These are phyloP conservation scores for Caracal caracal DNA, from an alignment of 2,113 vertebrate genomes.

Conservation along the genomic window DNA sequence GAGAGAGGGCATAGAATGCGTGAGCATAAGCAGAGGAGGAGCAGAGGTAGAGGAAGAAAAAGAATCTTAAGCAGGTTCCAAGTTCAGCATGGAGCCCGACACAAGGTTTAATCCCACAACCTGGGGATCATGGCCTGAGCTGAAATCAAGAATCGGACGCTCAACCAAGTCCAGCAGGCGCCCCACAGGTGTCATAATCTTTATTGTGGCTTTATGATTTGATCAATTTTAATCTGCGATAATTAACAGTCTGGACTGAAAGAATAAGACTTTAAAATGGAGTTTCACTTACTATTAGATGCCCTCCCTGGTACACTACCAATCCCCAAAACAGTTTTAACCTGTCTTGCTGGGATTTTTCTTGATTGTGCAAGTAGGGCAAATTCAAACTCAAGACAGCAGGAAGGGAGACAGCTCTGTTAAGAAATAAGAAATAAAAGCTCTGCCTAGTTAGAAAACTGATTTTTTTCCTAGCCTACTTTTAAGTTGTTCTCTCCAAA, in stretches of 20 bases:
- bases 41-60: too few relatives aligned
- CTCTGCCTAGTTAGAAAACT: background rate
- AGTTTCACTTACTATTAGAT: background rate
- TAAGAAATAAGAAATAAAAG: background rate
- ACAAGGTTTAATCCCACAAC: too few relatives aligned
- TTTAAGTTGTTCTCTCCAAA: background rate
- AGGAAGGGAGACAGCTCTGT: background rate
- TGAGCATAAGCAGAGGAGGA: too few relatives aligned
- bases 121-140: too few relatives aligned
- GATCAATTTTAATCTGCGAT: background rate
- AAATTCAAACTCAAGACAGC: background rate
- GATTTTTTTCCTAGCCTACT: background rate
- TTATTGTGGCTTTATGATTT: background rate
- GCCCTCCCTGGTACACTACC: background rate
- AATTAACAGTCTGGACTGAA: background rate
- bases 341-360: background rate
- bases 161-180: too few relatives aligned
- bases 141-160: too few relatives aligned
- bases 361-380: background rate
- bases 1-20: too few relatives aligned
- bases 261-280: background rate
- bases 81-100: too few relatives aligned
- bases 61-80: too few relatives aligned
- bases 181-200: background rate
- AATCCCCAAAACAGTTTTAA: background rate